These are phyloP conservation scores for Lacanobia wlatinum DNA, from an alignment of 2,888 invertebrate species.

Conservation along the genomic window DNA sequence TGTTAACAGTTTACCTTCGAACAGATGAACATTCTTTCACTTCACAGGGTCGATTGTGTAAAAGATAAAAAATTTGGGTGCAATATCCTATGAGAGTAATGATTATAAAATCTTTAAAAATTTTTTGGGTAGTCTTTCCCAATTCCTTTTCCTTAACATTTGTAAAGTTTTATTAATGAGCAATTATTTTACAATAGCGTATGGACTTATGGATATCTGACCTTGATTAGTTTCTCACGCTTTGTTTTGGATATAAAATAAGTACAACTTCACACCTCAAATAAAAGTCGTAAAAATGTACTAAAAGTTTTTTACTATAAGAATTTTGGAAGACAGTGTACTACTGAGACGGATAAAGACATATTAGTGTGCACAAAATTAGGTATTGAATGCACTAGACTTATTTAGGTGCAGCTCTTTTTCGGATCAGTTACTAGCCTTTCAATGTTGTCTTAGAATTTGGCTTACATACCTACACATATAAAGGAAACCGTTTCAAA, in stretches of 20 bases:
- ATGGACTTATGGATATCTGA: not conserved
- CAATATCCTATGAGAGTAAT: conserved; percentile 1
- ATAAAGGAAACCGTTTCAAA: not conserved
- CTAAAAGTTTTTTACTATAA: not conserved
- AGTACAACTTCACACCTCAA: conserved; percentile 37
- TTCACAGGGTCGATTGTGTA: conserved; percentile 47
- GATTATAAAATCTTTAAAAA: not conserved
- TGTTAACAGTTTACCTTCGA: conserved; percentile 46
- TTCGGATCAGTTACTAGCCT: not conserved
- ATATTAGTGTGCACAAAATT: not conserved
- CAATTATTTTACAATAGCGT: conserved; percentile 13
- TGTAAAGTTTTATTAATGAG: conserved; percentile 4
- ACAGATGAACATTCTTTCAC: conserved; percentile 48
- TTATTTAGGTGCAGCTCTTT: not conserved
- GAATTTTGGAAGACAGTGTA: too few species aligned
- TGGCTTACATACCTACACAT: not conserved
- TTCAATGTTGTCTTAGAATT: too few species aligned
- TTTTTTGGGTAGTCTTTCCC: conserved; percentile 2
- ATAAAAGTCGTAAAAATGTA: conserved; percentile 7
- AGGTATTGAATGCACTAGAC: not conserved
- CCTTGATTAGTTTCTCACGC: conserved; percentile 40
- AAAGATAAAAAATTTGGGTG: conserved; percentile 4
- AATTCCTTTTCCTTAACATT: not conserved
- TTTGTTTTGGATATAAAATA: conserved; percentile 8
- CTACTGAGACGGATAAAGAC: not conserved